Base-by-base conservation (phyloP, 2,113 vertebrate species). In the Alethe diademata region DNA sequence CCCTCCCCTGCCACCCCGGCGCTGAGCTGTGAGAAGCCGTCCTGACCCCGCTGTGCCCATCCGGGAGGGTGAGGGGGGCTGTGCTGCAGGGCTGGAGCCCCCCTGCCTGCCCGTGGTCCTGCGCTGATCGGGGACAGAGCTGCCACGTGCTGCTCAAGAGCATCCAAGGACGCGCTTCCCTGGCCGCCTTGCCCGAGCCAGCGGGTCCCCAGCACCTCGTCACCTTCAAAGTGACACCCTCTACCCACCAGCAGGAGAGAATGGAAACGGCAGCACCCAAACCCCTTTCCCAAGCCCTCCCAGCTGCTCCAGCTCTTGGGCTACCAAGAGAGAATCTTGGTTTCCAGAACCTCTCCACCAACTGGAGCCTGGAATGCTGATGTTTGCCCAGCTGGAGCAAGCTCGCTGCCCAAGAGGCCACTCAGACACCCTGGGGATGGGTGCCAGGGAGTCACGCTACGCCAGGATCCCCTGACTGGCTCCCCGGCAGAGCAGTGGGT, bases 111-210 rank as follows among this genome's bases (percentile, higher is more conserved):
- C 69, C 73, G 0, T 14, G 2, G 51, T 42, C 80, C 75, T 45
- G 78, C 6, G 1, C 88, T 0, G 24, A 65, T 20, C 51, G 0
- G 69, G 92, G 91, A 92, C 84, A 60, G 90, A 1, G 85, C 78
- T 3, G 51, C 60, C 95, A 93, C 87, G 38, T 91, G 89, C 94
- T 28, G 78, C 86, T 95, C 96, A 95, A 93, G 94, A 95, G 91
- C 93, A 94, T 96, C 96, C 96, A 96, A 97, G 95, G 95, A 94
- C 94, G 3, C 70, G 14, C 76, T 2, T 36, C 35, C 81, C 47
- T 4, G 7, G 31, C 20, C 31, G 5, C 86, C 87, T 40, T 6
- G 22, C 87, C 84, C 10, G 12, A 71, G 42, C 19, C 1, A 95
- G 73, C 35, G 0, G 33, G 61, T 48, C 53, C 70, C 53, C 81